These are phyloP conservation scores for Dermolepida albohirtum DNA, from an alignment of 2,888 invertebrate species.

Conservation along the genomic window DNA sequence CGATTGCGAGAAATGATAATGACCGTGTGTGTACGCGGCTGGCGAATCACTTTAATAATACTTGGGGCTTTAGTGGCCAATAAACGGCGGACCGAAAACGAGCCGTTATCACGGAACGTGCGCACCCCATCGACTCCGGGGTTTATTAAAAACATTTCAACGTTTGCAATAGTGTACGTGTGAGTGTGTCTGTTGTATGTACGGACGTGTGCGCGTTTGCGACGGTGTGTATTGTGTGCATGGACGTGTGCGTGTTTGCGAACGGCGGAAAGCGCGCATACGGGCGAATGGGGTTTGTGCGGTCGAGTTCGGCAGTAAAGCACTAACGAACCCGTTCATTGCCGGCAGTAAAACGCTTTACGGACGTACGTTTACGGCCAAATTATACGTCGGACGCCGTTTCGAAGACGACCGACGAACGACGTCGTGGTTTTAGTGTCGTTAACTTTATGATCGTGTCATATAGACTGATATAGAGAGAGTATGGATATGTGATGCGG, in stretches of 20 bases:
- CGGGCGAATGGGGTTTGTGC: neutral
- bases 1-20: no score
- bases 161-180: neutral
- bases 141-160: constrained; percentile 25
- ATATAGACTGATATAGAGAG: no score
- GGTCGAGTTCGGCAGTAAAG: constrained; percentile 21
- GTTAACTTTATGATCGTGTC: constrained; percentile 22
- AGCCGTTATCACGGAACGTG: constrained; percentile 10
- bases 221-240: neutral
- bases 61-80: constrained; percentile 3
- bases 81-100: constrained; percentile 11
- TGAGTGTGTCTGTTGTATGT: neutral
- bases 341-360: constrained; percentile 35
- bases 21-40: no score
- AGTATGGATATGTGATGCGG: no score
- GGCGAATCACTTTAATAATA: constrained; percentile 7
- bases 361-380: constrained; percentile 19
- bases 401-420: constrained; percentile 14
- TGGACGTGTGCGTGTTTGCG: neutral
- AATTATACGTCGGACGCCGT: constrained; percentile 37
- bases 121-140: neutral
- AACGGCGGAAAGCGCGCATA: neutral
- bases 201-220: neutral
- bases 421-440: constrained; percentile 28
- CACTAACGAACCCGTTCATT: constrained; percentile 38